These are phyloP conservation scores for Grapholita molesta DNA, from an alignment of 1,140 invertebrate genomes.

Conservation along the genomic window DNA sequence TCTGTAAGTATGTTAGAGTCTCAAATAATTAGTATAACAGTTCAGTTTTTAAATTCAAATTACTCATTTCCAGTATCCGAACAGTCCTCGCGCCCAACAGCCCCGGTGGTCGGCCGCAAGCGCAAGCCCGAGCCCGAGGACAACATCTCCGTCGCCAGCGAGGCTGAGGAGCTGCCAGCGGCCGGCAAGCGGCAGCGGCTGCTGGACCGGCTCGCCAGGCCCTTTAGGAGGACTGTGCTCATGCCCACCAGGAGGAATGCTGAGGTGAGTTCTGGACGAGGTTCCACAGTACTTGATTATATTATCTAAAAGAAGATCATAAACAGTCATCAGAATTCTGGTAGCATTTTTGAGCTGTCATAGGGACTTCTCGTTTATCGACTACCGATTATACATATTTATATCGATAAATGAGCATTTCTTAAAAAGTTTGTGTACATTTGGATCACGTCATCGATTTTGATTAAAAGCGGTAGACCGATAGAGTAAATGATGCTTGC, in stretches of 20 bases:
- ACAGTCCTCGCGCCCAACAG: conserved; percentile 43
- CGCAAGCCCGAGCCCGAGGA: conserved; percentile 48
- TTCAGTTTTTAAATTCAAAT: neutral
- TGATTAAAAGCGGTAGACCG: too few relatives aligned
- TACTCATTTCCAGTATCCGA: conserved; percentile 25
- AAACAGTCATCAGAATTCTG: too few relatives aligned
- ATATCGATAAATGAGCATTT: too few relatives aligned
- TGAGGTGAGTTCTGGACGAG: conserved; percentile 25
- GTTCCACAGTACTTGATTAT: too few relatives aligned
- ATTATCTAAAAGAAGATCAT: neutral
- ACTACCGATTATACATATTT: too few relatives aligned
- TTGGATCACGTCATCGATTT: too few relatives aligned
- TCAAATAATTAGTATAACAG: too few relatives aligned
- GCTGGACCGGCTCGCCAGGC: conserved; percentile 43
- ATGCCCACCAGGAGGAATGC: conserved; percentile 26
- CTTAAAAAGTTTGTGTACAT: too few relatives aligned
- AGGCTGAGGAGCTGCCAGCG: conserved; percentile 13
- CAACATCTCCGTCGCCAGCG: conserved; percentile 14
- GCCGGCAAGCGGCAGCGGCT: conserved; percentile 40
- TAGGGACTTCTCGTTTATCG: too few relatives aligned
- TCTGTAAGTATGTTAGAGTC: too few relatives aligned
- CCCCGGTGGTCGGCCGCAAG: conserved; percentile 68
- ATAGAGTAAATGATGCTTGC: too few relatives aligned
- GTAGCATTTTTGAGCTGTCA: too few relatives aligned
- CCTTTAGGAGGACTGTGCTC: conserved; percentile 33